These are phyloP conservation scores for Dendrocopos noguchii DNA, from an alignment of 2,113 vertebrate species.

Conservation along the genomic window DNA sequence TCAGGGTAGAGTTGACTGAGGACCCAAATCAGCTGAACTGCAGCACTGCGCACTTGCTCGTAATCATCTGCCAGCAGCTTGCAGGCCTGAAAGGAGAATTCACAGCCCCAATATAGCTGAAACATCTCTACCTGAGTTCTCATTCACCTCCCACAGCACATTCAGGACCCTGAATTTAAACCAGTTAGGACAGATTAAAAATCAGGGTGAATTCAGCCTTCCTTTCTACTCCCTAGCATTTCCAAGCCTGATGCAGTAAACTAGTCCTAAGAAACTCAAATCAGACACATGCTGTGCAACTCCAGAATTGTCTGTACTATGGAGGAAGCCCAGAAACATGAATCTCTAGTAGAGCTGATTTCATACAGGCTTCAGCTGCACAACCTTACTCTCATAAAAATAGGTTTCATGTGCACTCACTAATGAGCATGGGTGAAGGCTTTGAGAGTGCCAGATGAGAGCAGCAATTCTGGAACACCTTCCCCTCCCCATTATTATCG, in stretches of 20 bases:
- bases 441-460: neutral
- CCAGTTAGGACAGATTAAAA: neutral
- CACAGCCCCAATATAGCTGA: neutral
- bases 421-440: neutral
- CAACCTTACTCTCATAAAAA: neutral
- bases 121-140: neutral
- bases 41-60: conserved; percentile 96
- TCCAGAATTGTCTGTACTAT: neutral
- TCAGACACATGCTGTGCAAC: neutral
- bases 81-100: conserved; percentile 84
- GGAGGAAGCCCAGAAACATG: neutral
- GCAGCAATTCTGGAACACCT: neutral
- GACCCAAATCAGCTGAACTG: conserved; percentile 95
- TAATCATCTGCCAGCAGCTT: conserved; percentile 93
- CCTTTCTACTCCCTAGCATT: neutral
- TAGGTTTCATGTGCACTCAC: neutral
- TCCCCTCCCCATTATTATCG: neutral
- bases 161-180: neutral
- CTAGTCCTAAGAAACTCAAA: neutral
- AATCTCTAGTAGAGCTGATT: neutral
- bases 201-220: neutral
- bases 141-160: neutral
- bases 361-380: neutral
- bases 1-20: conserved; percentile 95
- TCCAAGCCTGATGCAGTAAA: neutral